Percentiles rank a stretch among this genome's conserved stretches.
Evolutionary conservation across 2,888 invertebrate genomes (phyloP).

Genomic region (Elysia crispata): DNA sequence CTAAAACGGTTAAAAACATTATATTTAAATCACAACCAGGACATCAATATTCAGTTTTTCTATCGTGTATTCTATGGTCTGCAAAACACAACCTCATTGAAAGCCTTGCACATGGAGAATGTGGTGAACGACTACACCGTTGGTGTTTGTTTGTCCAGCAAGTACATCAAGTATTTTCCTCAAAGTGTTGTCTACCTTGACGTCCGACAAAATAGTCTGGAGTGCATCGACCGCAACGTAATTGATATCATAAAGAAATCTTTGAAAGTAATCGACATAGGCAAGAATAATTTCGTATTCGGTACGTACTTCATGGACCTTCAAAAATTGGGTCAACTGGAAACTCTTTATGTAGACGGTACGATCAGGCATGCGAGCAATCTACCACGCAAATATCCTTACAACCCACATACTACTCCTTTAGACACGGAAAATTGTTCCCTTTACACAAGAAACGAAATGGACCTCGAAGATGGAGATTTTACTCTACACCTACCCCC

Average conservation of each 20-base stretch:
- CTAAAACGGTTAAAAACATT: conserved; percentile 2
- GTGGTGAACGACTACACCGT: conserved; percentile 7
- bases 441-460: background rate
- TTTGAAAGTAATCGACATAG: background rate
- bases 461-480: no score
- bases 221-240: background rate
- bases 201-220: conserved; percentile 11
- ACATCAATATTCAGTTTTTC: background rate
- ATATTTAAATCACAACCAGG: conserved; percentile 26
- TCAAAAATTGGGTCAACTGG: background rate
- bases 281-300: conserved; percentile 18
- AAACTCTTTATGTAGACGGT: background rate
- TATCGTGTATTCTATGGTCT: background rate
- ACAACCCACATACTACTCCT: no score
- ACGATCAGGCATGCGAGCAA: background rate
- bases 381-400: no score
- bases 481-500: conserved; percentile 24
- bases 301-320: conserved; percentile 25
- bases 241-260: background rate
- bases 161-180: conserved; percentile 9
- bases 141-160: background rate
- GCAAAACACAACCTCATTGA: background rate
- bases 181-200: background rate
- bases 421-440: background rate
- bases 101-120: background rate